These are phyloP conservation scores for Tonatia bakeri DNA, from an alignment of 2,113 vertebrate species.

Conservation along the genomic window DNA sequence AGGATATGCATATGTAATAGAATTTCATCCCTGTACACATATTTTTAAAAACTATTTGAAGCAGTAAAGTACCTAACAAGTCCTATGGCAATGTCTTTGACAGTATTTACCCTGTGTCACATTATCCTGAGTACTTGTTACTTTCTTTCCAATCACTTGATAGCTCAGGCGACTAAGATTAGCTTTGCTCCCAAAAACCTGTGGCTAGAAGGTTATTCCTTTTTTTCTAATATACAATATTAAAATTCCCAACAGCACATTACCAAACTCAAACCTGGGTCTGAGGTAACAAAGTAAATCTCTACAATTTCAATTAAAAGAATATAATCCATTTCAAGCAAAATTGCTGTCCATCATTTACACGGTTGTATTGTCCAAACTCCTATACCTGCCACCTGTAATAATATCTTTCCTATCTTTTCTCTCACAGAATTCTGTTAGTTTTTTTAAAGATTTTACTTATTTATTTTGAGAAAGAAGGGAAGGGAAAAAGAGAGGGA, in stretches of 20 bases:
- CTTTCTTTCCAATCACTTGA: not conserved
- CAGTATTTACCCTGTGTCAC: not conserved
- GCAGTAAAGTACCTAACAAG: not conserved
- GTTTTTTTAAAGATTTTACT: not conserved
- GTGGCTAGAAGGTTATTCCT: not conserved
- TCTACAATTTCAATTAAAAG: not conserved
- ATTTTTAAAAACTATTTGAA: slow-evolving; percentile 7
- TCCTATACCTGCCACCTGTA: not conserved
- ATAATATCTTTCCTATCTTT: not conserved
- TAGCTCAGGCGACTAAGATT: not conserved
- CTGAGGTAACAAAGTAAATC: not conserved
- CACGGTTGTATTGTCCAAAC: not conserved
- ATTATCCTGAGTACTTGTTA: not conserved
- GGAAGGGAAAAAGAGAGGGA: no score
- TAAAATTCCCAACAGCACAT: not conserved
- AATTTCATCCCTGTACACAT: not conserved
- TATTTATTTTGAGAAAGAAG: no score
- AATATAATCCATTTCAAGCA: not conserved
- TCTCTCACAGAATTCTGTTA: not conserved
- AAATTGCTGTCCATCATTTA: not conserved
- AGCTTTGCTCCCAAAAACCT: not conserved
- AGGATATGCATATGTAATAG: not conserved
- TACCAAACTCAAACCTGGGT: not conserved
- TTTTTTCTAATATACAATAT: not conserved
- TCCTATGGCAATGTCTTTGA: not conserved